Conservation (phyloP, 2,888 invertebrate species). For the Pyralis farinalis region DNA sequence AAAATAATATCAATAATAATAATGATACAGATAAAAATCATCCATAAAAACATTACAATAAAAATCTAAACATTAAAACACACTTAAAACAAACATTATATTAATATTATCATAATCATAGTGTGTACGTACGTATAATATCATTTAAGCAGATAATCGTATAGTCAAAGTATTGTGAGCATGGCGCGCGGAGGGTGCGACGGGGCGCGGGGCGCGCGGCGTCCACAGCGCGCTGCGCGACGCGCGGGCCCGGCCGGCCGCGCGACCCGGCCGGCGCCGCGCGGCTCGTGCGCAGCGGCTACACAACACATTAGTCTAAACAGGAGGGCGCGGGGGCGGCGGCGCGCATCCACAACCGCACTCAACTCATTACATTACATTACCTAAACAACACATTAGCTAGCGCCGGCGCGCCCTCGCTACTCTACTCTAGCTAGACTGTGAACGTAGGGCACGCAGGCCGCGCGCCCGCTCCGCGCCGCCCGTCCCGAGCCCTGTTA, state of each 20-base stretch:
- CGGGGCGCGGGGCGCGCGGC: conserved; percentile 24
- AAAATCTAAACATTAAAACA: conserved; percentile 82
- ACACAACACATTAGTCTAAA: conserved; percentile 2
- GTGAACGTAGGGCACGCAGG: conserved; percentile 38
- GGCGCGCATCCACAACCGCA: conserved; percentile 20
- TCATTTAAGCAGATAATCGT: conserved; percentile 80
- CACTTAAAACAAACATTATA: conserved; percentile 82
- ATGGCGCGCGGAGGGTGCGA: conserved; percentile 64
- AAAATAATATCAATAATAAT: conserved; percentile 81
- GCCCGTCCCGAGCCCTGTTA: conserved; percentile 61
- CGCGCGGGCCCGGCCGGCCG: conserved; percentile 15
- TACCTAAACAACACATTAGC: conserved; percentile 50
- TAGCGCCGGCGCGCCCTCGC: conserved; percentile 28
- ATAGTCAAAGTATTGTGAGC: conserved; percentile 79
- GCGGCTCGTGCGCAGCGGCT: conserved; percentile 2
- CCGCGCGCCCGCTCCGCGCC: conserved; percentile 55
- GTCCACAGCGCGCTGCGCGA: conserved; percentile 20
- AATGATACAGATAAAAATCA: conserved; percentile 81
- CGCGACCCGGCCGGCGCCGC: conserved; percentile 16
- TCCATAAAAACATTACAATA: conserved; percentile 82
- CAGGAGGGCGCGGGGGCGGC: conserved; percentile 12
- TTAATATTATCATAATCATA: conserved; percentile 80
- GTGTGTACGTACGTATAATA: conserved; percentile 80
- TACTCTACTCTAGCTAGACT: conserved; percentile 35
- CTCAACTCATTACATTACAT: conserved; percentile 30